These are phyloP conservation scores for Mycetomoellerius zeteki DNA, from an alignment of 1,140 invertebrate species.

Conservation along the genomic window DNA sequence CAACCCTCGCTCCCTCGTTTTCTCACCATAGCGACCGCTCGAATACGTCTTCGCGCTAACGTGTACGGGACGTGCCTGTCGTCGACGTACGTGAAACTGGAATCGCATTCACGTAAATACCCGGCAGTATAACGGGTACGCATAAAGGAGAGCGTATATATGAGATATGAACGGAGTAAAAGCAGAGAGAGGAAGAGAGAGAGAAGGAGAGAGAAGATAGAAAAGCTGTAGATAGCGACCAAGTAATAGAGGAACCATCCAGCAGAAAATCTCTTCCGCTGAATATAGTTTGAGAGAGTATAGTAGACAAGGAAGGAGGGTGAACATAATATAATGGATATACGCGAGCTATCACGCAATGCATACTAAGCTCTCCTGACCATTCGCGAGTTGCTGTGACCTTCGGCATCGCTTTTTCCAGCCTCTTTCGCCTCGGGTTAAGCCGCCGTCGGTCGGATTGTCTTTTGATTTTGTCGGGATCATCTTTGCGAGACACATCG, in stretches of 20 bases:
- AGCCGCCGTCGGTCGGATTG: constrained; percentile 52
- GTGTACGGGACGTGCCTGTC: constrained; percentile 17
- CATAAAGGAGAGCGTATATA: constrained; percentile 73
- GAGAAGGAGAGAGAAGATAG: constrained; percentile 1
- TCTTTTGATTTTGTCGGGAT: constrained; percentile 40
- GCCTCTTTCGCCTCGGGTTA: constrained; percentile 5
- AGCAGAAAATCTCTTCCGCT: constrained; percentile 77
- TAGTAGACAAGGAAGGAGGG: background rate
- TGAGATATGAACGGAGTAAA: constrained; percentile 64
- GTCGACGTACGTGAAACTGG: constrained; percentile 54
- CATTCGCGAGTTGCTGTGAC: constrained; percentile 59
- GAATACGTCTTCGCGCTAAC: constrained; percentile 63
- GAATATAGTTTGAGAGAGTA: constrained; percentile 69
- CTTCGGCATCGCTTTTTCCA: constrained; percentile 52
- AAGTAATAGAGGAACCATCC: constrained; percentile 78
- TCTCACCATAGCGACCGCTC: constrained; percentile 40
- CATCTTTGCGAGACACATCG: constrained; percentile 32
- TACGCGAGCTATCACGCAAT: constrained; percentile 72
- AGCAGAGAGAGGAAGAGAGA: constrained; percentile 32
- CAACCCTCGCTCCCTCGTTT: background rate
- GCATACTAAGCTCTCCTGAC: constrained; percentile 76
- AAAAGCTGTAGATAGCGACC: constrained; percentile 58
- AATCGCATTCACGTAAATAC: constrained; percentile 77
- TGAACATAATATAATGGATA: constrained; percentile 77
- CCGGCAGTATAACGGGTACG: constrained; percentile 66